Evolutionary conservation across 92 coral and sea anemone species (phyloP).

Genomic region (Phenganax stokvisi): DNA sequence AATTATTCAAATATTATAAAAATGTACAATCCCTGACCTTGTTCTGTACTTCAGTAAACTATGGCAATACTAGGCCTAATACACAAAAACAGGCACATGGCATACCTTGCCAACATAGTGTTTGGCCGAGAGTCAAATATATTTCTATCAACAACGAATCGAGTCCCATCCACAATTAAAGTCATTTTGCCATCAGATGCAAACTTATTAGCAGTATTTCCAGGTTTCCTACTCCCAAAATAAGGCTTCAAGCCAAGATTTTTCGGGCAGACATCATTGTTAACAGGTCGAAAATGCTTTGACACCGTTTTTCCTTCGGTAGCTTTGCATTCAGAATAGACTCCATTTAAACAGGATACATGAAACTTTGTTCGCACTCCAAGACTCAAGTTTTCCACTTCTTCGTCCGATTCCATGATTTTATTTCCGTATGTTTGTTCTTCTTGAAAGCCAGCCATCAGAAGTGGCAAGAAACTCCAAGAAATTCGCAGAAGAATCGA

Average conservation of each 20-base stretch:
- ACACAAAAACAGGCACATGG: not conserved
- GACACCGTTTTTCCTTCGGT: slow-evolving; percentile 6
- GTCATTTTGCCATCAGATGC: slow-evolving; percentile 64
- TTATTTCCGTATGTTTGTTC: slow-evolving; percentile 9
- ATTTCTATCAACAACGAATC: slow-evolving; percentile 87
- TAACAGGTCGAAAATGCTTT: slow-evolving; percentile 30
- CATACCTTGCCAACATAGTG: slow-evolving; percentile 93
- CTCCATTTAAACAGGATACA: slow-evolving; percentile 2
- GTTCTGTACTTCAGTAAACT: not conserved
- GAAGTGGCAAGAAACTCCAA: not conserved
- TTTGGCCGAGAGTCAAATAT: slow-evolving; percentile 86
- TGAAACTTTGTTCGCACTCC: slow-evolving; percentile 33
- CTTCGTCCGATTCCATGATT: slow-evolving; percentile 27
- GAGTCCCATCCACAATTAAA: slow-evolving; percentile 81
- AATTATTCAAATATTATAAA: too few species aligned
- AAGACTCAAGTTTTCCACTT: slow-evolving; percentile 22
- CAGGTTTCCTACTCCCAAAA: slow-evolving; percentile 13
- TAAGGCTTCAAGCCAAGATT: slow-evolving; percentile 17
- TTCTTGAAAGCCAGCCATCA: slow-evolving; percentile 31
- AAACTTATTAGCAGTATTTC: not conserved
- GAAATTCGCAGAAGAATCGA: not conserved
- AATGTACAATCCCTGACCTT: too few species aligned
- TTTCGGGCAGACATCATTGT: slow-evolving; percentile 14
- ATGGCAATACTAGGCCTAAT: not conserved
- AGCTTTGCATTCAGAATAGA: not conserved